phyloP scores from a whole-genome alignment of 2,888 invertebrate genomes.

The Perizoma affinitatum region DNA sequence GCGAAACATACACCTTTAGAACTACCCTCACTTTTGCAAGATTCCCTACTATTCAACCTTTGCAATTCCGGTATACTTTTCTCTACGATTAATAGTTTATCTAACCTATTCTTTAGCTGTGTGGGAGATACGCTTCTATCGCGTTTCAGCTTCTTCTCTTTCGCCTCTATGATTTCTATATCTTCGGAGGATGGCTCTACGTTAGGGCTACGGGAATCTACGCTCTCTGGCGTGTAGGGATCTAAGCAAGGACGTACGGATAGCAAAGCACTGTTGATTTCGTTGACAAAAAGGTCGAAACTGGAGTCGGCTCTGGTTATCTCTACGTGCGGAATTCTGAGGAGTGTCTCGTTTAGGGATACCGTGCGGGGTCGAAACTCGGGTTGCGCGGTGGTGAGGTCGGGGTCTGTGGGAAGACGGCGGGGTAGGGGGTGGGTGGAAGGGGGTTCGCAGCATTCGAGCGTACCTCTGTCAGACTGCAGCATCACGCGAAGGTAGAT shows the following conservation, averaged over 20 bases:
- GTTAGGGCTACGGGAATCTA: conserved; percentile 89
- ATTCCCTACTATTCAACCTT: conserved; percentile 69
- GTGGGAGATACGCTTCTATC: conserved; percentile 85
- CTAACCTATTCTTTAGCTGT: conserved; percentile 85
- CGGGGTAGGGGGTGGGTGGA: conserved; percentile 53
- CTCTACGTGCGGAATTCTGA: conserved; percentile 75
- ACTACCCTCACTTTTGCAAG: conserved; percentile 67
- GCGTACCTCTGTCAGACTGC: conserved; percentile 90
- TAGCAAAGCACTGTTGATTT: conserved; percentile 79
- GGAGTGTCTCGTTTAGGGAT: conserved; percentile 64
- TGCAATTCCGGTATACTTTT: conserved; percentile 58
- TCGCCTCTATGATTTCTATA: conserved; percentile 50
- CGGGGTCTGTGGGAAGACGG: conserved; percentile 60
- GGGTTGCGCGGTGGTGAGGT: conserved; percentile 45
- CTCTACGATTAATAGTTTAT: conserved; percentile 65
- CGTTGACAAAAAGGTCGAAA: conserved; percentile 77
- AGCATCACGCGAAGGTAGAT: conserved; percentile 90
- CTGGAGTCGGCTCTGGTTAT: conserved; percentile 79
- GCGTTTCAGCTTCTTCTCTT: conserved; percentile 49
- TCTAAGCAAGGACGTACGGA: conserved; percentile 78
- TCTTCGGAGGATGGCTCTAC: conserved; percentile 70
- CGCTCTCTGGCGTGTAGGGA: conserved; percentile 93
- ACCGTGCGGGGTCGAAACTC: conserved; percentile 58
- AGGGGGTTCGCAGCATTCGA: conserved; percentile 83
- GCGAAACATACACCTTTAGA: conserved; percentile 68